Conservation (phyloP, 2,797 vertebrate genomes). For the Avahi laniger region DNA sequence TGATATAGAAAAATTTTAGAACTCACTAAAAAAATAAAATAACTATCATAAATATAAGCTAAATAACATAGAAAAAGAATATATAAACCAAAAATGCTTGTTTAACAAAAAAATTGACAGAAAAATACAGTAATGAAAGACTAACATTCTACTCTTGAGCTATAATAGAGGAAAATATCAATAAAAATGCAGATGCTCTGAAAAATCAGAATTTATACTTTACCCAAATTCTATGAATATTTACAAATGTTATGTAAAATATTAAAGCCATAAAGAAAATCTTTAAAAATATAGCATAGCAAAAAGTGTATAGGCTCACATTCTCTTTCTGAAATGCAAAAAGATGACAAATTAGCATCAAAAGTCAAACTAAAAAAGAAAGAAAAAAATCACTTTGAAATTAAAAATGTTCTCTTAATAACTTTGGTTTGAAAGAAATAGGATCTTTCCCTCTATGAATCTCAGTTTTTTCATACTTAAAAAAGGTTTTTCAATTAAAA, state of each 20-base stretch:
- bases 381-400: not conserved
- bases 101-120: not conserved
- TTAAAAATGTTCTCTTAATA: not conserved
- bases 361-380: not conserved
- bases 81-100: not conserved
- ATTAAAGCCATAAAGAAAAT: conserved; percentile 33
- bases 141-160: not conserved
- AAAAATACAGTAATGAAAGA: not conserved
- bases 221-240: not conserved
- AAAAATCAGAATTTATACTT: not conserved
- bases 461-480: not conserved
- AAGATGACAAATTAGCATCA: not conserved
- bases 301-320: not conserved
- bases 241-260: not conserved
- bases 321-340: not conserved
- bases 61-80: not conserved
- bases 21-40: not conserved
- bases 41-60: not conserved
- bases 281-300: not conserved
- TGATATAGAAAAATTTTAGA: not conserved
- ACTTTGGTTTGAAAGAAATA: not conserved
- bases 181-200: not conserved
- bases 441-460: not conserved
- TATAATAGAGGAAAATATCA: not conserved
- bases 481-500: conserved; percentile 22